Evolutionary conservation across 2,797 vertebrate genomes (phyloP), one percentile per base, ranked within the genome.

Genomic region (Periophthalmus magnuspinnatus): DNA sequence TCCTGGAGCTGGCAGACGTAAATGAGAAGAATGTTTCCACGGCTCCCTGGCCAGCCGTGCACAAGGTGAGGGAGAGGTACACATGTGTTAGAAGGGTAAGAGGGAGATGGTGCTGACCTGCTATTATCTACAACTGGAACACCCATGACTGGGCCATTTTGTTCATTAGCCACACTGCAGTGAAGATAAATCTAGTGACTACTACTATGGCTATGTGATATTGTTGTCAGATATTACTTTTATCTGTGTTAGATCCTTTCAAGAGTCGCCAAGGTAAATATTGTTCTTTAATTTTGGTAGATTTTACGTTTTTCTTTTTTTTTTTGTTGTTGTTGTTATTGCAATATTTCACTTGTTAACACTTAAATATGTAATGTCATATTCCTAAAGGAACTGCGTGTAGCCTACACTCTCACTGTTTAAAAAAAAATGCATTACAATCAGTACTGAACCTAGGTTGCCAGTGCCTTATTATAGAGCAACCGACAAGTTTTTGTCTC

Each of bases 11-110:
- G 79, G 75, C 72, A 73, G 81, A 90, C 75, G 62, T 89, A 89
- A 91, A 91, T 91, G 88, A 88, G 84, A 82, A 72, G 88, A 89
- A 88, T 88, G 88, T 86, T 90, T 91, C 87, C 87, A 65, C 48
- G 56, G 71, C 77, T 76, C 84, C 81, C 76, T 75, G 70, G 70
- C 67, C 76, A 84, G 19, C 75, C 67, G 61, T 76, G 68, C 67
- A 68, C 70, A 77, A 73, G 77, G 81, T 56, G 45, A 66, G 80
- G 82, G 66, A 75, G 78, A 82, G 79, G 82, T 65, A 50, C 58
- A 79, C 73, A 57, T 77, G 65, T 74, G 66, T 77, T 50, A 65
- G 68, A 24, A 65, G 70, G 64, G 74, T 70, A 75, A 81, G 54
- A 74, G 81, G 86, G 72, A 76, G 78, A 84, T 75, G 72, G 70